Conservation (phyloP, 2,888 invertebrate genomes). For the Galeruca laticollis region DNA sequence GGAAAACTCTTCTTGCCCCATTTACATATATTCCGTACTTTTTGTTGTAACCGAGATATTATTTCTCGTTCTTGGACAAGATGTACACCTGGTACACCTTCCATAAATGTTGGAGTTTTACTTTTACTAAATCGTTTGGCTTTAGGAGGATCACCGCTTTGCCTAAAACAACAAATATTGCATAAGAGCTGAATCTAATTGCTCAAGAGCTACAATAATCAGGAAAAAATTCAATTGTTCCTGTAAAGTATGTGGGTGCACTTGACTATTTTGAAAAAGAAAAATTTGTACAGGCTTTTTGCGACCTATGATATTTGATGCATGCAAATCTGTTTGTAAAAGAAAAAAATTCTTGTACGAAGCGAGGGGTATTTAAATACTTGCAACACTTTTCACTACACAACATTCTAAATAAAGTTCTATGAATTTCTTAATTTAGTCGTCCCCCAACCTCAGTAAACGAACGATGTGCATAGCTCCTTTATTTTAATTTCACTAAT, state of each 20-base stretch:
- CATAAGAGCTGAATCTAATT: not conserved
- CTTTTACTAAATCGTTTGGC: constrained; percentile 16
- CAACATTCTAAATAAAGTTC: too few species aligned
- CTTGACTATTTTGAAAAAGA: not conserved
- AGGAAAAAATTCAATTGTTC: not conserved
- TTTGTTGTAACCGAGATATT: constrained; percentile 75
- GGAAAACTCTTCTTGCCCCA: constrained; percentile 90
- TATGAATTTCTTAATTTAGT: too few species aligned
- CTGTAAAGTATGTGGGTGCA: not conserved
- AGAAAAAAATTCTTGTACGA: too few species aligned
- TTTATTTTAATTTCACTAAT: too few species aligned
- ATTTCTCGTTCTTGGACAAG: constrained; percentile 75
- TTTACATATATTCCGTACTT: constrained; percentile 82
- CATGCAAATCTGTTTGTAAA: too few species aligned
- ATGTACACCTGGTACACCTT: constrained; percentile 84
- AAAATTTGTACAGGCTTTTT: not conserved
- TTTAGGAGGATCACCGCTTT: not conserved
- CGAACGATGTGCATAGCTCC: too few species aligned
- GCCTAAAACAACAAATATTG: not conserved
- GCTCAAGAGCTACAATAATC: too few species aligned
- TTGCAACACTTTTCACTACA: too few species aligned
- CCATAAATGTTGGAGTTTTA: constrained; percentile 78
- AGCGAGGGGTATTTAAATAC: too few species aligned
- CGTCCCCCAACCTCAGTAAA: too few species aligned
- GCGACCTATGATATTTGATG: too few species aligned